phyloP scores from a whole-genome alignment of 2,888 invertebrate species.

The Heliconius cydno region DNA sequence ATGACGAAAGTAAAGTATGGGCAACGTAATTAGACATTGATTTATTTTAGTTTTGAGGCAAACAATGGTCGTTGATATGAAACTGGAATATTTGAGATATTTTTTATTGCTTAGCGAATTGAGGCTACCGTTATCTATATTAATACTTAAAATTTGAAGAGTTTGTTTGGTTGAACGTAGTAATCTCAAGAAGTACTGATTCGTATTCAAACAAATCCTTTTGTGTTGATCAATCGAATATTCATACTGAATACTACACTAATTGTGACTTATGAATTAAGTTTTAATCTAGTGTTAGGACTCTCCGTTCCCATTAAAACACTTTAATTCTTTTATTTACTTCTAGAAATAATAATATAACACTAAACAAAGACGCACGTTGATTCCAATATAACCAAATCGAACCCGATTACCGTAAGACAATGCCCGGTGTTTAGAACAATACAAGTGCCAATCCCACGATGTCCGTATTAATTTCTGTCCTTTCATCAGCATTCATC shows the following conservation, averaged over 20 bases:
- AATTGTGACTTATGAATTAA: too few species aligned
- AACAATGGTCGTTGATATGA: slow-evolving; percentile 42
- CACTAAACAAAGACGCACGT: slow-evolving; percentile 11
- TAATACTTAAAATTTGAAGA: neutral
- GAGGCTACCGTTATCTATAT: slow-evolving; percentile 29
- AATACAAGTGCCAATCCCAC: slow-evolving; percentile 52
- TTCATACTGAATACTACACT: too few species aligned
- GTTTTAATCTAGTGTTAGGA: too few species aligned
- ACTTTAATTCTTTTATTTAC: too few species aligned
- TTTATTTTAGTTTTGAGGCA: slow-evolving; percentile 46
- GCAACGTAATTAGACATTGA: slow-evolving; percentile 47
- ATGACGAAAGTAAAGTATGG: slow-evolving; percentile 43
- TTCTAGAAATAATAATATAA: neutral
- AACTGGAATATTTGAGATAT: slow-evolving; percentile 37
- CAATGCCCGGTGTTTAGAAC: slow-evolving; percentile 49
- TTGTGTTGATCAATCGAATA: neutral
- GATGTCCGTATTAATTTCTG: slow-evolving; percentile 54
- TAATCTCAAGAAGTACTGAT: neutral
- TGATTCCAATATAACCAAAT: slow-evolving; percentile 48
- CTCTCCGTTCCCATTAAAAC: too few species aligned
- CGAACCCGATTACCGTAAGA: slow-evolving; percentile 49
- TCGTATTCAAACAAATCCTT: neutral
- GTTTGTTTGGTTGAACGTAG: neutral
- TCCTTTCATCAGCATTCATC: slow-evolving; percentile 56
- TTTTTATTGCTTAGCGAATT: slow-evolving; percentile 26